Percentiles rank a stretch among this genome's conserved stretches.
These are phyloP conservation scores for Bombycilla garrulus DNA, from an alignment of 2,113 vertebrate genomes.

Conservation along the genomic window DNA sequence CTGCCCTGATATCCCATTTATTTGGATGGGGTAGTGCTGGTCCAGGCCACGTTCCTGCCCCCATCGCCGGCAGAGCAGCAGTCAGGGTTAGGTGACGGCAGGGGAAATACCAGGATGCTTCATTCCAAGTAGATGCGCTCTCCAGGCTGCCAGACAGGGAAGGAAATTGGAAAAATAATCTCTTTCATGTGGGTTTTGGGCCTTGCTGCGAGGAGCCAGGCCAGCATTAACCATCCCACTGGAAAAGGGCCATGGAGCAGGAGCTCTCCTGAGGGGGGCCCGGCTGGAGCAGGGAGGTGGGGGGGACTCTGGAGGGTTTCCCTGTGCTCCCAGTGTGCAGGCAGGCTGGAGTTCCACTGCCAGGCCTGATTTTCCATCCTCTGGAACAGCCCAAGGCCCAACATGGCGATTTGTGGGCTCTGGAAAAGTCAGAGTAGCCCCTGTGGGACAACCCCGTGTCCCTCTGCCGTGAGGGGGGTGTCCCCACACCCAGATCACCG, in stretches of 20 bases:
- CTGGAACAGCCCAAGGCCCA: background rate
- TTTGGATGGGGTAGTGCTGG: background rate
- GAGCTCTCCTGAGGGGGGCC: background rate
- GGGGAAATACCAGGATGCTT: background rate
- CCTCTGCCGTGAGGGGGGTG: rapidly evolving
- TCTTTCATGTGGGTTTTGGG: conserved; percentile 39
- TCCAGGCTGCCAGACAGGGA: background rate
- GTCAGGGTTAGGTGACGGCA: background rate
- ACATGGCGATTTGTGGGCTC: rapidly evolving
- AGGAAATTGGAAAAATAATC: background rate
- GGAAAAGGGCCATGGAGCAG: background rate
- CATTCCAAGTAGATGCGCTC: background rate
- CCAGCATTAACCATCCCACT: conserved; percentile 22
- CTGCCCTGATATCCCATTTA: background rate
- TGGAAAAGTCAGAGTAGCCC: background rate
- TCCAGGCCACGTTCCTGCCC: background rate
- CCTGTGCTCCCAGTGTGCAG: background rate
- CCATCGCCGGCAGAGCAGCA: background rate
- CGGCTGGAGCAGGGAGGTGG: rapidly evolving
- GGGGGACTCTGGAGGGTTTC: rapidly evolving
- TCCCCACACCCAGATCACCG: background rate
- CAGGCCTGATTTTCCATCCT: background rate
- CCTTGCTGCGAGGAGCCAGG: background rate
- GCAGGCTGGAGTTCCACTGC: background rate
- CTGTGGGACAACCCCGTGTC: background rate